A percentile compares a stretch with the other conserved stretches of the same genome.
These are phyloP conservation scores for Lophius piscatorius DNA, from an alignment of 2,113 vertebrate species.

Conservation along the genomic window DNA sequence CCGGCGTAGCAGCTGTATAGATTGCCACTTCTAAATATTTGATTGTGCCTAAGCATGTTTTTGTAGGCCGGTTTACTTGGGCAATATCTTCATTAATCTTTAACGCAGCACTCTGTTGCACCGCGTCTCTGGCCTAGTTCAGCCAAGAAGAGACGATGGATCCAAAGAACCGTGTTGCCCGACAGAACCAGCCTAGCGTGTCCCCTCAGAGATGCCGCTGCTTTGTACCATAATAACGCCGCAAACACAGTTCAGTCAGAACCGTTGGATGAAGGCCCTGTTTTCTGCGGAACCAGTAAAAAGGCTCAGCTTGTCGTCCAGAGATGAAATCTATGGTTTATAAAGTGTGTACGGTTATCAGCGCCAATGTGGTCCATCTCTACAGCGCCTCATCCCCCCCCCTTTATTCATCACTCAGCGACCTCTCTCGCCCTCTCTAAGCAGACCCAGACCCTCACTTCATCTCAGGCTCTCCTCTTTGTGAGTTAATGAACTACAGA, in stretches of 20 bases:
- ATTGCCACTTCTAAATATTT: slow-evolving; percentile 71
- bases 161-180: slow-evolving; percentile 19
- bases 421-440: slow-evolving; percentile 28
- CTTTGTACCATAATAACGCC: slow-evolving; percentile 51
- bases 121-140: slow-evolving; percentile 50
- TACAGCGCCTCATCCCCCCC: slow-evolving; percentile 15
- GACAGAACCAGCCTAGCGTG: slow-evolving; percentile 19
- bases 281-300: slow-evolving; percentile 34
- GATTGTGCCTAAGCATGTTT: slow-evolving; percentile 61
- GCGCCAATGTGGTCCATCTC: slow-evolving; percentile 15
- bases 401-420: slow-evolving; percentile 8
- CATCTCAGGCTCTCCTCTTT: slow-evolving; percentile 52
- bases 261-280: slow-evolving; percentile 15
- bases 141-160: slow-evolving; percentile 44
- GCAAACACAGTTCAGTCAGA: slow-evolving; percentile 20
- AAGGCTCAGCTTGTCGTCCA: slow-evolving; percentile 20
- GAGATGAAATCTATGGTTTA: slow-evolving; percentile 22
- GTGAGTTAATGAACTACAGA: slow-evolving; percentile 69
- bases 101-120: slow-evolving; percentile 43
- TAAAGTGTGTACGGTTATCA: slow-evolving; percentile 37
- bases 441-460: slow-evolving; percentile 43
- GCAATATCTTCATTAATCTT: slow-evolving; percentile 71
- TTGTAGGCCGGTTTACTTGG: slow-evolving; percentile 59
- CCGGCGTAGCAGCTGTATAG: slow-evolving; percentile 43
- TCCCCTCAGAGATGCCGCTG: slow-evolving; percentile 27